Conservation (phyloP, 2,113 vertebrate genomes). For the Phaethornis superciliosus region DNA sequence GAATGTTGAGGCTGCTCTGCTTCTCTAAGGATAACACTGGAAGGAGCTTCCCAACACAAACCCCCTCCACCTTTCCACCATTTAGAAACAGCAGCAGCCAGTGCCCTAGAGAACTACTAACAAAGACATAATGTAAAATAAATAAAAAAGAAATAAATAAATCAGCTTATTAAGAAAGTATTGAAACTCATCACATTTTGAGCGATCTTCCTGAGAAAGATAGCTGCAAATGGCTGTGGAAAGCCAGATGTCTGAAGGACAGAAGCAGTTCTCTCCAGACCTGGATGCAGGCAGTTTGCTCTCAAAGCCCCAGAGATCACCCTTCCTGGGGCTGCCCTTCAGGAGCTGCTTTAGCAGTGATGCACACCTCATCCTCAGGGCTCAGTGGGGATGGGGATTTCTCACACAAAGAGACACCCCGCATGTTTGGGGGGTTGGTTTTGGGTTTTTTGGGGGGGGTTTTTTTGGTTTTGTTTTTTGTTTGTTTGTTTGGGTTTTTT, state of each 20-base stretch:
- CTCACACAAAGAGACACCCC: neutral
- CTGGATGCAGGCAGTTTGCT: rapidly evolving
- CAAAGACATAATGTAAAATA: rapidly evolving
- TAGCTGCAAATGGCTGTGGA: neutral
- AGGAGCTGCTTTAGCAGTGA: rapidly evolving
- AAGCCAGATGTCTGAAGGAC: rapidly evolving
- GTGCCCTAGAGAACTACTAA: rapidly evolving
- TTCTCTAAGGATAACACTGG: rapidly evolving
- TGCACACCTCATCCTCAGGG: rapidly evolving
- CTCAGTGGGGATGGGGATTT: rapidly evolving
- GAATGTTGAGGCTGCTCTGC: neutral
- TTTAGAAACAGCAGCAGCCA: neutral
- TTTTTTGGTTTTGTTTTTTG: neutral
- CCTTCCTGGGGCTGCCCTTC: rapidly evolving
- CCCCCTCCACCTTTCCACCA: rapidly evolving
- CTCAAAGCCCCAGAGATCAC: neutral
- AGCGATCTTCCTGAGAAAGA: rapidly evolving
- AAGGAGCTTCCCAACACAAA: neutral
- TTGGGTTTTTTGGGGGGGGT: too few species aligned
- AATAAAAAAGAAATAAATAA: too few species aligned
- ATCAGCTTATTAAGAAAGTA: neutral
- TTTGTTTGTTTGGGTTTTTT: too few species aligned
- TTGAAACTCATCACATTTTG: rapidly evolving
- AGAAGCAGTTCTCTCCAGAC: rapidly evolving
- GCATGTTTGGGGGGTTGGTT: too few species aligned